These are phyloP conservation scores for Pentamera pediparva DNA, from an alignment of 53 echinoderm and acorn worm genomes.

Conservation along the genomic window DNA sequence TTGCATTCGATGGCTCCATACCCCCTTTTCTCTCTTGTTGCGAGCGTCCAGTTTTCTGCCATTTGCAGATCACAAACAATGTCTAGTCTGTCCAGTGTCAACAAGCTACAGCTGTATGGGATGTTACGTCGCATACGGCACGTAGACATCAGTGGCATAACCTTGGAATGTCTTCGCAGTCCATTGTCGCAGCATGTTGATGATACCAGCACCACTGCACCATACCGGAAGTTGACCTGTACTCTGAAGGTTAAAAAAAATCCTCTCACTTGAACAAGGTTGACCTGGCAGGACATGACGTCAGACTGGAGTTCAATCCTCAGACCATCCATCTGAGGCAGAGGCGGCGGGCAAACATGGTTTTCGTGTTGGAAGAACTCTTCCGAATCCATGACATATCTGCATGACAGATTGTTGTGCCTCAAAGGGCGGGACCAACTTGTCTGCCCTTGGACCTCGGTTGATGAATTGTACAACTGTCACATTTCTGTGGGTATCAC, in stretches of 20 bases:
- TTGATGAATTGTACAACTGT: too few species aligned
- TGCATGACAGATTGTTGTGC: too few species aligned
- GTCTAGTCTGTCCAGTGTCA: too few species aligned
- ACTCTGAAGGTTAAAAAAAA: not conserved
- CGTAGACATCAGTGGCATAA: conserved; percentile 30
- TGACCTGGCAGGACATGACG: conserved; percentile 6
- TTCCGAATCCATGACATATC: conserved; percentile 12
- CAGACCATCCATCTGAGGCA: conserved; percentile 12
- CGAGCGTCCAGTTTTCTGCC: too few species aligned
- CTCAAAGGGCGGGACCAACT: too few species aligned
- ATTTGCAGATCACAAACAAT: too few species aligned
- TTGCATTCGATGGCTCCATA: too few species aligned
- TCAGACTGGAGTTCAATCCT: too few species aligned
- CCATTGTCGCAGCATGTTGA: conserved; percentile 20
- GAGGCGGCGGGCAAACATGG: not conserved
- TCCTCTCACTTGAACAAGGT: not conserved
- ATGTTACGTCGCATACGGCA: conserved; percentile 3
- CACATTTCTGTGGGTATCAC: too few species aligned
- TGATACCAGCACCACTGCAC: conserved; percentile 23
- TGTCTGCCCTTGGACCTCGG: too few species aligned
- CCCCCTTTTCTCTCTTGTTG: too few species aligned
- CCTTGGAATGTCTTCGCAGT: conserved; percentile 23
- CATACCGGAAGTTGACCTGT: conserved; percentile 20
- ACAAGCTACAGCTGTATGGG: conserved; percentile 9
- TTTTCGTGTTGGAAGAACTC: conserved; percentile 15